These are phyloP conservation scores for Accipiter virgatus DNA, from an alignment of 2,113 vertebrate genomes.

Conservation along the genomic window DNA sequence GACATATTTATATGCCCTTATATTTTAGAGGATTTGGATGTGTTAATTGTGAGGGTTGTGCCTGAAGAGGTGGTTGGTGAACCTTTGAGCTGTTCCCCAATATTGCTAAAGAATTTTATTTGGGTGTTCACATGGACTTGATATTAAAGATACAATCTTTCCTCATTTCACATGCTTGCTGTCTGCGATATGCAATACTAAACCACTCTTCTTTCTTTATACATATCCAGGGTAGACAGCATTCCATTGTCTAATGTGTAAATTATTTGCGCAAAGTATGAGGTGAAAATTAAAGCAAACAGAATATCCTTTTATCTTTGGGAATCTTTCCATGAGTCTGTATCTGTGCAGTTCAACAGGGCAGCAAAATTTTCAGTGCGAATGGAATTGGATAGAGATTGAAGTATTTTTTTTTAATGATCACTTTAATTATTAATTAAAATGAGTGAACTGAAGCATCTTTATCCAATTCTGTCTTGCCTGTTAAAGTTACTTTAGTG, in stretches of 20 bases:
- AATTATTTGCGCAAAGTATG: not conserved
- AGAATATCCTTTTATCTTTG: not conserved
- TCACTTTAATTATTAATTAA: not conserved
- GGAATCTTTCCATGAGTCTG: not conserved
- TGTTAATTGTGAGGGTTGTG: not conserved
- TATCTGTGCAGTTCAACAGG: not conserved
- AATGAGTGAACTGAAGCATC: not conserved
- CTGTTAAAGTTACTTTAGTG: not conserved
- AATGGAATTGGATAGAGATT: not conserved
- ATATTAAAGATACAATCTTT: conserved; percentile 3
- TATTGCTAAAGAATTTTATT: conserved; percentile 9
- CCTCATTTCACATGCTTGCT: conserved; percentile 12
- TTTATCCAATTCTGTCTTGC: not conserved
- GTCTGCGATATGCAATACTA: not conserved
- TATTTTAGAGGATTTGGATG: not conserved
- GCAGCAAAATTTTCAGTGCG: not conserved
- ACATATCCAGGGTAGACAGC: not conserved
- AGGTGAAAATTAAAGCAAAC: not conserved
- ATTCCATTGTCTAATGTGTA: not conserved
- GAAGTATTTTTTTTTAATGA: not conserved
- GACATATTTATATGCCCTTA: not conserved
- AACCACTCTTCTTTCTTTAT: conserved; percentile 26
- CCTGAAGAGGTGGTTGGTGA: not conserved
- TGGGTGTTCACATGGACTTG: not conserved
- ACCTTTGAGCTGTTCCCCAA: not conserved